Evolutionary conservation across 2,797 vertebrate genomes (phyloP), one percentile per base, ranked within the genome.

Genomic region (Microctenopoma steveboyesi): DNA sequence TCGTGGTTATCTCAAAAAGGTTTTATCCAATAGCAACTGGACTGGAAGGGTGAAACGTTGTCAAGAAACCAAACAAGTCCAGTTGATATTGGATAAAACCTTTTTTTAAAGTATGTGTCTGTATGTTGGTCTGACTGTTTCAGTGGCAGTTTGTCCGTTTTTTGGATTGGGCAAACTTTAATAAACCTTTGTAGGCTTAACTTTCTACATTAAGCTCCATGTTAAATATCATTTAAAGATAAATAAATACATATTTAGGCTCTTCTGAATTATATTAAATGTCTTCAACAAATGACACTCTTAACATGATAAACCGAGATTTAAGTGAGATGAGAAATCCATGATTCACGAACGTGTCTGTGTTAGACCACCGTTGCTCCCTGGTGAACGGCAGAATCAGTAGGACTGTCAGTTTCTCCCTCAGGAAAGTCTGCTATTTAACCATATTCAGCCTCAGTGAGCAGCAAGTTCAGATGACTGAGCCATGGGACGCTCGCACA

Each of bases 201-300:
- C 86, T 81, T 84, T 70, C 78, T 59, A 51, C 51, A 68, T 68
- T 53, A 18, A 28, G 43, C 60, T 66, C n/a, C 60, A 76, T 71
- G 59, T 77, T 72, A 82, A 83, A 78, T 75, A 75, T 57, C 66
- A 84, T 84, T 89, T 78, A 72, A 81, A 78, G 50, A 65, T 11
- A 6, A 33, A 3, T 15, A 43, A 64, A 76, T 69, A 71, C 49
- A 40, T 18, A 25, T 30, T 22, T 9, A 51, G 7, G 9, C 27
- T 16, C 28, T 16, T 30, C 14, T 43, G 30, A 30, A 12, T 25
- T 16, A 40, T 46, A 9, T 49, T 3, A 40, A 45, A 52, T 42
- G 28, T 58, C 15, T 27, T 11, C 7, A 40, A n/a, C 53, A 40
- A 25, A 33, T 54, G 5, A 48, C 33, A 55, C 51, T 11, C 4